Base-by-base conservation (phyloP, 2,888 invertebrate species). In the Chymomyza caudatula region DNA sequence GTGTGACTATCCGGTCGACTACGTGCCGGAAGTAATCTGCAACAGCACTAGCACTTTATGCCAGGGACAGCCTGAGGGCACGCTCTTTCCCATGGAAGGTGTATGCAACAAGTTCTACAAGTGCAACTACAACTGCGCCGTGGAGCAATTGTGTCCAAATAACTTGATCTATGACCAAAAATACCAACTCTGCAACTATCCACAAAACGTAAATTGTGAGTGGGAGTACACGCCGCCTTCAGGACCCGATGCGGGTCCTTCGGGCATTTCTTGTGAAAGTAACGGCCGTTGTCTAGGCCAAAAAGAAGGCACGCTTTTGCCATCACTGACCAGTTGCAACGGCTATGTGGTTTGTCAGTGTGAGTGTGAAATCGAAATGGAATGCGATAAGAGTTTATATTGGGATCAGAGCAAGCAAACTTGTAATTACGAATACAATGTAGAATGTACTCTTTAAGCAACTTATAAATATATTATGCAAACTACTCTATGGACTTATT, bases 161-260 rank as follows among this genome's bases (percentile, higher is more conserved):
- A 78, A 81, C 19, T 56, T 81, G 44, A 4, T 84, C 20, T 81
- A 62, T 43, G 37, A 74, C 4, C 2, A 47, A 1, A 1, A 4
- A 0, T 0, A 0, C 0, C 0, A 64, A 1, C 1, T 60, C 0
- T 81, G 80, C 17, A 63, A 73, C 5, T 81, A 64, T 64, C 80
- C 84, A 0, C 56, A 77, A 54, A 49, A 67, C 13, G 59, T 66
- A 0, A 0, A 66, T 0, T 81, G 80, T 8, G 6, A 58, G 2
- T 79, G 78, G 76, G 67, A 66, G 3, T 74, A 79, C 15, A 58
- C 70, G 3, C 78, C 85, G 22, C 87, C 87, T 2, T 63, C 77
- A 11, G 87, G 87, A 0, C 85, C 88, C 0, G 65, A 65, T 2
- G 84, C 88, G 0, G 87, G 87, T 5, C 88, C 87, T 3, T 87